A percentile compares a stretch with the other conserved stretches of the same genome.
Conservation (phyloP, 2,113 vertebrate genomes). For the Osmerus eperlanus region DNA sequence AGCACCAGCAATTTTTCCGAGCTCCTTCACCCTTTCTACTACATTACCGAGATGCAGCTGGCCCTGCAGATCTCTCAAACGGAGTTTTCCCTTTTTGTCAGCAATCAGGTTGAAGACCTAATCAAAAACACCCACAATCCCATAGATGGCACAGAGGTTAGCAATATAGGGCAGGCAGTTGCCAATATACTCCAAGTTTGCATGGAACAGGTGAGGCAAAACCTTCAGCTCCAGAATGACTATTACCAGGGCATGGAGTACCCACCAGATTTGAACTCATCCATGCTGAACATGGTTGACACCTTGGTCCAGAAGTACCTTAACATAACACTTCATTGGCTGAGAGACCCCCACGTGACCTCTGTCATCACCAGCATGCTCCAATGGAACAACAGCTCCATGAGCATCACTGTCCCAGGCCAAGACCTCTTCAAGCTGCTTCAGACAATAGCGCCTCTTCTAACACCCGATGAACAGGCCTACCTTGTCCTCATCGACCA, state of each 20-base stretch:
- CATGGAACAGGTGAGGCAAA: slow-evolving; percentile 34
- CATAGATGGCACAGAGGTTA: slow-evolving; percentile 51
- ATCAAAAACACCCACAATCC: slow-evolving; percentile 47
- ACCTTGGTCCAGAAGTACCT: slow-evolving; percentile 53
- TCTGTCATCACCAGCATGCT: slow-evolving; percentile 47
- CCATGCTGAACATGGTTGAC: slow-evolving; percentile 28
- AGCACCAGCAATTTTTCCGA: slow-evolving; percentile 42
- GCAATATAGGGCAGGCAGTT: slow-evolving; percentile 44
- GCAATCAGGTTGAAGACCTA: slow-evolving; percentile 44
- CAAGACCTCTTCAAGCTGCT: slow-evolving; percentile 55
- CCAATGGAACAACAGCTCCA: slow-evolving; percentile 48
- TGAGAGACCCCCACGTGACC: slow-evolving; percentile 50
- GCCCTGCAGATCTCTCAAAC: slow-evolving; percentile 40
- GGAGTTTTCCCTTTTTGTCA: slow-evolving; percentile 49
- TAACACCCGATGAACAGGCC: slow-evolving; percentile 42
- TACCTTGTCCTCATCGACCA: slow-evolving; percentile 44
- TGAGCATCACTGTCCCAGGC: slow-evolving; percentile 23
- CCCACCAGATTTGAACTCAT: slow-evolving; percentile 27
- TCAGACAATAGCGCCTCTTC: slow-evolving; percentile 26
- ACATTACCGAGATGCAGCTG: slow-evolving; percentile 58
- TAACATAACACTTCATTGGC: slow-evolving; percentile 49
- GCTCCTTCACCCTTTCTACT: slow-evolving; percentile 52
- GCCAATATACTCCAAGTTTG: slow-evolving; percentile 39
- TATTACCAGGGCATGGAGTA: background rate
- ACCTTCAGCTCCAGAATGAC: slow-evolving; percentile 45